phyloP scores from a whole-genome alignment of 2,113 vertebrate genomes.

The Lanius ludovicianus region DNA sequence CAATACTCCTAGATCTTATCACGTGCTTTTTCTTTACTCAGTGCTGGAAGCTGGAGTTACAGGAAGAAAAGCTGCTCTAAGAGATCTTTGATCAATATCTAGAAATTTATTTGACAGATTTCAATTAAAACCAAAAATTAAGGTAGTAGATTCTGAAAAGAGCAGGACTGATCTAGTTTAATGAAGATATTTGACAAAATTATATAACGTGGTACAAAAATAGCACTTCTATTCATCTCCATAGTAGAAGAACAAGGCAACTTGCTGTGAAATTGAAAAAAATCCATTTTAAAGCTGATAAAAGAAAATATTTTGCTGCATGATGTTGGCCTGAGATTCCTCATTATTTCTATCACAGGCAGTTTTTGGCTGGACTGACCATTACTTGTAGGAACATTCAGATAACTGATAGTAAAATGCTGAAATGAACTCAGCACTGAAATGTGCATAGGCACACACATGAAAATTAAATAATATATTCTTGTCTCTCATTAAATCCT shows the following conservation, averaged over 20 bases:
- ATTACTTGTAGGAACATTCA: background rate
- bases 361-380: background rate
- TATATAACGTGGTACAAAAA: background rate
- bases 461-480: background rate
- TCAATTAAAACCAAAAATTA: background rate
- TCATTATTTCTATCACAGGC: background rate
- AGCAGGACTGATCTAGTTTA: background rate
- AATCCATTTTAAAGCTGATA: background rate
- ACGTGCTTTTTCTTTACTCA: background rate
- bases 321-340: background rate
- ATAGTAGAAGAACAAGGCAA: background rate
- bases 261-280: background rate
- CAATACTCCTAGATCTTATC: background rate
- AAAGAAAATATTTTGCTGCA: background rate
- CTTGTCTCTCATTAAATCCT: background rate
- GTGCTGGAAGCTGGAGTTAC: background rate
- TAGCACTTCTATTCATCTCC: background rate
- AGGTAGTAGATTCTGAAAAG: background rate
- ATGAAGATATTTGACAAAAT: conserved; percentile 19
- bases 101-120: background rate
- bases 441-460: background rate
- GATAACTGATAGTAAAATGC: background rate
- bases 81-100: background rate
- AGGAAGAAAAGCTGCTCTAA: background rate
- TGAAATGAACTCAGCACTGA: background rate